Base-by-base conservation (phyloP, 35 echinoderm and acorn worm species). In the Ophiothrix spiculata region DNA sequence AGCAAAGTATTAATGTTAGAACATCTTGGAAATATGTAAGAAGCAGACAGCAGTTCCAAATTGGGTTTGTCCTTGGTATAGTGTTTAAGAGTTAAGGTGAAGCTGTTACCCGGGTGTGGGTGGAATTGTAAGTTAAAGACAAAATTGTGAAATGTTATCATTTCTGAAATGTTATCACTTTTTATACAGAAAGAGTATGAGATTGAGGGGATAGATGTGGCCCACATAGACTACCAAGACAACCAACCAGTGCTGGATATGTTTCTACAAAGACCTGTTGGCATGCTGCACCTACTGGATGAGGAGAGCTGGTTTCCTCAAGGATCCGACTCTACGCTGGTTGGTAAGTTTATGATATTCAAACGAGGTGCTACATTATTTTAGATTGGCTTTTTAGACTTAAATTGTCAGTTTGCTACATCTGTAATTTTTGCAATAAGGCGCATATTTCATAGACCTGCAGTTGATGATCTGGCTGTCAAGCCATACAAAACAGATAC, bases 231-330 rank as follows among this genome's bases (percentile, higher is more conserved):
- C 32, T 94, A 90, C 75, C 89, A 86, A 78, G 87, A 94, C 75
- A 94, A 94, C 76, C 82, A 87, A 60, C 80, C 84, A 25, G 74
- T 90, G 4, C 56, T 94, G 40, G 87, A 94, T 64, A 64, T 94
- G 34, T 81, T 90, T 14, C 83, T 94, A 74, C 77, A 94, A 80
- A 94, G 85, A 77, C 92, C 92, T 0, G 8, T 90, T 1, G 92
- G 92, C 34, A 75, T 94, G 56, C 75, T 94, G 19, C 40, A 79
- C 35, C 45, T 94, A 16, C 84, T 94, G 0, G 92, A 94, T 74
- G 92, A 94, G 36, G 92, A 94, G 33, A 90, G 87, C 37, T 78
- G 77, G 40, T 94, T 94, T 84, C 92, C 92, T 16, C 85, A 90
- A 41, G 89, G 77, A 21, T 77, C 83, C 31, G 88, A 94, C 39